phyloP scores from a whole-genome alignment of 2,113 vertebrate species.

The Aptenodytes forsteri region DNA sequence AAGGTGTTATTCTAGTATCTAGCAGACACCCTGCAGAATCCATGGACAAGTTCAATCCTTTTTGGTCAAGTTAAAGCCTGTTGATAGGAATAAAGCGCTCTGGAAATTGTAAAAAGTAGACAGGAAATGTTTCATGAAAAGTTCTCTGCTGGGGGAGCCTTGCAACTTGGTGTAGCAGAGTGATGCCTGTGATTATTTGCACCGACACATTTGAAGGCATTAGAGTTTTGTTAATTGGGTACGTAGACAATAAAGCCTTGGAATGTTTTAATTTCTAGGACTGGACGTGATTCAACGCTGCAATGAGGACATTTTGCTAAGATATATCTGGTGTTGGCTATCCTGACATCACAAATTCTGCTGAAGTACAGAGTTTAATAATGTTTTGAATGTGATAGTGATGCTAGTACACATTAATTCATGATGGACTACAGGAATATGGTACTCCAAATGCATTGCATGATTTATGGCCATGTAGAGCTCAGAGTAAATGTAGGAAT shows the following conservation, averaged over 20 bases:
- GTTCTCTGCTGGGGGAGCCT: neutral
- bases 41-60: neutral
- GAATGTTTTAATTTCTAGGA: neutral
- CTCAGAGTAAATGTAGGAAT: neutral
- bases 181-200: neutral
- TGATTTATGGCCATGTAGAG: neutral
- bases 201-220: neutral
- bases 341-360: neutral
- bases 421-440: neutral
- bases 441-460: neutral
- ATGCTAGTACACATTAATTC: neutral
- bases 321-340: neutral
- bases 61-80: neutral
- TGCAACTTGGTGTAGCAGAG: neutral
- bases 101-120: neutral
- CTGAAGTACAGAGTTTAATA: neutral
- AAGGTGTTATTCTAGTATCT: neutral
- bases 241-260: neutral
- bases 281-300: neutral
- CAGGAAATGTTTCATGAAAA: neutral
- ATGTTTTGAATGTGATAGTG: neutral
- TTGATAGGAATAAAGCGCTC: neutral
- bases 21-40: neutral
- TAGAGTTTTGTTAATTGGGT: neutral
- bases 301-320: neutral